Percentiles rank a stretch among this genome's conserved stretches.
These are phyloP conservation scores for Drosophila limbata DNA, from an alignment of 2,888 invertebrate genomes.

Conservation along the genomic window DNA sequence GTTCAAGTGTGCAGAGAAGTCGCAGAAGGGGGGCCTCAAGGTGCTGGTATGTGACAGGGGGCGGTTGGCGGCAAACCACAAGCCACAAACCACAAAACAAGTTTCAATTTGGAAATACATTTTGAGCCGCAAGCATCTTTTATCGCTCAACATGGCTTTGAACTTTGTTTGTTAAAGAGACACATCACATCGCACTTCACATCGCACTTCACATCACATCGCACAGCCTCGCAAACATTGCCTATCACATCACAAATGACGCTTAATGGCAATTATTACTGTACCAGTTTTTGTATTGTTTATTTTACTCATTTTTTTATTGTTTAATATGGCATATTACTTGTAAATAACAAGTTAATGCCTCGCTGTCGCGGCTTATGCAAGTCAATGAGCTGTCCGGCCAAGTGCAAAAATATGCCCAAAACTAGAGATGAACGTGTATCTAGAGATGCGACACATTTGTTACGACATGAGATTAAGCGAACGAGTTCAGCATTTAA, in stretches of 20 bases:
- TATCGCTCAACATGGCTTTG: constrained; percentile 69
- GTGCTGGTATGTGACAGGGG: neutral
- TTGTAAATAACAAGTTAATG: constrained; percentile 40
- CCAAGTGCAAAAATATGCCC: constrained; percentile 14
- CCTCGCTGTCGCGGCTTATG: constrained; percentile 20
- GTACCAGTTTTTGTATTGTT: constrained; percentile 61
- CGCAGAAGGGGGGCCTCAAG: neutral
- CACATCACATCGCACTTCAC: constrained; percentile 6
- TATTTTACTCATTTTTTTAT: constrained; percentile 10
- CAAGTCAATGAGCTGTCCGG: constrained; percentile 35
- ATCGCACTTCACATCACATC: neutral
- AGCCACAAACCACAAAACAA: constrained; percentile 31
- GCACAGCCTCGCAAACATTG: constrained; percentile 16
- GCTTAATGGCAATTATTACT: constrained; percentile 71
- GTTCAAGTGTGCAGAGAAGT: neutral
- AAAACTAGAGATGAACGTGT: constrained; percentile 1
- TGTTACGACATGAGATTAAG: neutral
- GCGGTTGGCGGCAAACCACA: neutral
- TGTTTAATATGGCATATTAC: constrained; percentile 50
- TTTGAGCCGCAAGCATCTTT: constrained; percentile 34
- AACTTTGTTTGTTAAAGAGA: constrained; percentile 52
- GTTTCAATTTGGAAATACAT: constrained; percentile 27
- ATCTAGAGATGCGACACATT: neutral
- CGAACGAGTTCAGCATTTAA: no score
- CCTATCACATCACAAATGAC: constrained; percentile 43